A percentile compares a stretch with the other conserved stretches of the same genome.
phyloP scores from a whole-genome alignment of 64 coral and sea anemone genomes.

The Hydrozoanthus tunicans region DNA sequence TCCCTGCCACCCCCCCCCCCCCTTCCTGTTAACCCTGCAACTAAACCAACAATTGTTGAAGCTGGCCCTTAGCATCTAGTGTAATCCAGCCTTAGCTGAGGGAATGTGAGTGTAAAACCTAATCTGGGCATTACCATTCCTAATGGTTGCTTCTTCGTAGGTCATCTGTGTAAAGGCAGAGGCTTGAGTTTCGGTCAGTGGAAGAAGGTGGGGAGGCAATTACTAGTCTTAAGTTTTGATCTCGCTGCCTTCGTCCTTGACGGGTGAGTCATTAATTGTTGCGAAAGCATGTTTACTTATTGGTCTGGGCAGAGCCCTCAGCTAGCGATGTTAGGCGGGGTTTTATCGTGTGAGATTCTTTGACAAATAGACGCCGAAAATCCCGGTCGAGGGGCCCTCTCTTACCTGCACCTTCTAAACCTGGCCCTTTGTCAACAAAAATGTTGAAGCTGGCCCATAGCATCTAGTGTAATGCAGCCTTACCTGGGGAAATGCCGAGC shows the following conservation, averaged over 20 bases:
- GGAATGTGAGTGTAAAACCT: no score
- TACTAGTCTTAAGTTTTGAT: conserved; percentile 1
- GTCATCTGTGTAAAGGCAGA: neutral
- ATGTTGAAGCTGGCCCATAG: no score
- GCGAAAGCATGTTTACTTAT: neutral
- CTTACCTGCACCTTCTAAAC: neutral
- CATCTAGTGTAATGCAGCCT: no score
- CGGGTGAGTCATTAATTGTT: conserved; percentile 6
- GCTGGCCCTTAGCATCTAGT: no score
- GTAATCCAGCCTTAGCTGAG: no score
- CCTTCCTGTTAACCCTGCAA: no score
- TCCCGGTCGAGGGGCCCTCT: no score
- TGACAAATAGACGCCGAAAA: neutral
- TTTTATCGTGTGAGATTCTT: neutral
- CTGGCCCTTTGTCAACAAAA: neutral
- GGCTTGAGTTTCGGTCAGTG: conserved; percentile 1
- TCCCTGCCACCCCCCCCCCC: no score
- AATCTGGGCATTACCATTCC: no score
- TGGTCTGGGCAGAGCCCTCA: neutral
- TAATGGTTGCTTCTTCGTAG: neutral
- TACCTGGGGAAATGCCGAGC: no score
- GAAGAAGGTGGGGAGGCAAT: conserved; percentile 2
- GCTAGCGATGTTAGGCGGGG: conserved; percentile 9
- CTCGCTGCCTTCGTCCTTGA: neutral
- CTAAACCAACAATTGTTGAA: no score